A percentile compares a stretch with the other conserved stretches of the same genome.
These are phyloP conservation scores for Aromia moschata DNA, from an alignment of 2,888 invertebrate genomes.

Conservation along the genomic window DNA sequence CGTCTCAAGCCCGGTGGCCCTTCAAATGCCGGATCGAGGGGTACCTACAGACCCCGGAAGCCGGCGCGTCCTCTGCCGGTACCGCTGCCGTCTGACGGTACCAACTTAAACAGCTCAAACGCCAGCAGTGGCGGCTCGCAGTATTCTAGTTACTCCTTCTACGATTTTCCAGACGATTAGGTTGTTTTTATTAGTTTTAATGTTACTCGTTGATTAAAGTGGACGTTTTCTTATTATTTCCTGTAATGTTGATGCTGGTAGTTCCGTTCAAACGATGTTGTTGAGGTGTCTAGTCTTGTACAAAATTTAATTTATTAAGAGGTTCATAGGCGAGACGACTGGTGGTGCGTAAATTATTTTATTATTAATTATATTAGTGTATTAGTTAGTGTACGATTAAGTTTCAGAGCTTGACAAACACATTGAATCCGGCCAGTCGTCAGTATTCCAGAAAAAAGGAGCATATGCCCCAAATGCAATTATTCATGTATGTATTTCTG, in stretches of 20 bases:
- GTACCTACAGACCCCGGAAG: conserved; percentile 67
- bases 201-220: neutral
- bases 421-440: too few species aligned
- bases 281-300: neutral
- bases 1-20: conserved; percentile 74
- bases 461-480: too few species aligned
- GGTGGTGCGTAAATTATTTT: too few species aligned
- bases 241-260: too few species aligned
- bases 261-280: neutral
- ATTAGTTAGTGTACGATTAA: too few species aligned
- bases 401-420: too few species aligned
- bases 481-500: too few species aligned
- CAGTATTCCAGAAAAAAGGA: too few species aligned
- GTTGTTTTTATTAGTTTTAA: neutral
- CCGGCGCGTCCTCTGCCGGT: conserved; percentile 65
- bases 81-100: conserved; percentile 58
- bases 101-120: conserved; percentile 43
- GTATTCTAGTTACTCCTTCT: conserved; percentile 55
- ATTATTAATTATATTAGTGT: too few species aligned
- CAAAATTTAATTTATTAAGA: conserved; percentile 28
- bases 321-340: neutral
- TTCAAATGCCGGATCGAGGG: conserved; percentile 71
- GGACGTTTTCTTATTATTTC: too few species aligned
- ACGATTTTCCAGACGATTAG: conserved; percentile 56
- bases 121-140: conserved; percentile 45